Evolutionary conservation across 2,797 vertebrate species (phyloP).

Genomic region (Vespertilio murinus): DNA sequence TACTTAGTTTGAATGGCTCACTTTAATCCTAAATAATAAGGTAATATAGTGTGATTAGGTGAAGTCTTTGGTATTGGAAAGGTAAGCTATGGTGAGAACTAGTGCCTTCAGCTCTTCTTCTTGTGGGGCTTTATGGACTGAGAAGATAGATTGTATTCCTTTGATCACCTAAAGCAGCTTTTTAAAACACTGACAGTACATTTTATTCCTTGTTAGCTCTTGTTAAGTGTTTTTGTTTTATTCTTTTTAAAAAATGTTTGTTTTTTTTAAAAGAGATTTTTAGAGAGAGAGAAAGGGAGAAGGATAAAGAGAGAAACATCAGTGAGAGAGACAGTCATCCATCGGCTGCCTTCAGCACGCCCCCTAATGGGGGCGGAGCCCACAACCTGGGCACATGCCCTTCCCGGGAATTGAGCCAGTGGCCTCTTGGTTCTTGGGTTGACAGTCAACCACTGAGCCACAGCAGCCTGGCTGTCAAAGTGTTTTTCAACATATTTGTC

Average conservation of each 20-base stretch:
- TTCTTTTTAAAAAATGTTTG: too few relatives aligned
- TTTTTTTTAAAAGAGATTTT: too few relatives aligned
- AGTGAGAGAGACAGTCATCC: too few relatives aligned
- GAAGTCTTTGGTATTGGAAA: conserved; percentile 7
- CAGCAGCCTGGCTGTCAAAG: not conserved
- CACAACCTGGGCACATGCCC: too few relatives aligned
- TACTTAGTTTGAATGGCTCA: not conserved
- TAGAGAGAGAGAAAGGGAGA: too few relatives aligned
- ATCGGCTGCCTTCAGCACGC: too few relatives aligned
- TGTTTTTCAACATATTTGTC: not conserved
- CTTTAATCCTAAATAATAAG: conserved; percentile 21
- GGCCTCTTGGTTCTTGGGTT: too few relatives aligned
- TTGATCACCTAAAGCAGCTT: not conserved
- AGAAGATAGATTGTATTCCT: not conserved
- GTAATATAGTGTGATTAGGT: not conserved
- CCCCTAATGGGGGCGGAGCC: too few relatives aligned
- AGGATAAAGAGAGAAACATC: too few relatives aligned
- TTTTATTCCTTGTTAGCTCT: not conserved
- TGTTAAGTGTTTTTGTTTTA: not conserved
- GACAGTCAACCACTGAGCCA: too few relatives aligned
- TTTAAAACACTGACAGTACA: not conserved
- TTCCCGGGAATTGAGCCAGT: too few relatives aligned
- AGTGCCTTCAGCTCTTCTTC: conserved; percentile 1
- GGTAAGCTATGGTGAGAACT: not conserved
- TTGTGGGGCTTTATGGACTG: conserved; percentile 17